Base-by-base conservation (phyloP, 2,113 vertebrate species). In the Pampusana beccarii region DNA sequence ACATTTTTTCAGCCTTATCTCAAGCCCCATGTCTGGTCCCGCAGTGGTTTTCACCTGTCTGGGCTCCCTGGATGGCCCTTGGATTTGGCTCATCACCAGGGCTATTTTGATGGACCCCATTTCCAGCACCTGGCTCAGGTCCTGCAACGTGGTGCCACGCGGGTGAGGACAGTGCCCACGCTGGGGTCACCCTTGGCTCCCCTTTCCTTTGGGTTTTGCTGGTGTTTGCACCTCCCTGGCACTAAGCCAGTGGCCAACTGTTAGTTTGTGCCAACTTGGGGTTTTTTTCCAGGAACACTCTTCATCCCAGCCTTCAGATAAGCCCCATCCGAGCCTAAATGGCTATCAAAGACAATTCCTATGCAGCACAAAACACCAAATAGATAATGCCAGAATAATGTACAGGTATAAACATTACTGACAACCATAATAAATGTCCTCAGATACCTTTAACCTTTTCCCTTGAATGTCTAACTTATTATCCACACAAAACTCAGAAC, bases 161-260 rank as follows among this genome's bases (percentile, higher is more conserved):
- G 31, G 23, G 16, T 31, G 42, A 87, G 24, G 60, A 15, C 28
- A 50, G 16, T 78, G 33, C 6, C 34, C 17, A 40, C 1, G 0
- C 6, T 29, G 53, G 46, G 36, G 17, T 78, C 58, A 67, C 5
- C 11, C 54, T 25, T 7, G 2, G 38, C 10, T 58, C 13, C 11
- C 23, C 13, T 78, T 62, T 42, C 14, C 42, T 6, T 8, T 4
- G 8, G 44, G 44, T 9, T 4, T 46, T 46, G 44, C 18, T 46
- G 17, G 17, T 0, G 0, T 29, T 54, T 53, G 33, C 31, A 28
- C 53, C 38, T 57, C 28, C 20, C 14, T 0, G 3, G 12, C 29
- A 58, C 7, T 13, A 54, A 57, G 10, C n/a, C 34, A n/a, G 38
- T 28, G 42, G 42, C 29, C 56, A 48, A 28, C 42, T 34, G 28